Base-by-base conservation (phyloP, 1,140 invertebrate genomes). In the Holotrichia oblita region DNA sequence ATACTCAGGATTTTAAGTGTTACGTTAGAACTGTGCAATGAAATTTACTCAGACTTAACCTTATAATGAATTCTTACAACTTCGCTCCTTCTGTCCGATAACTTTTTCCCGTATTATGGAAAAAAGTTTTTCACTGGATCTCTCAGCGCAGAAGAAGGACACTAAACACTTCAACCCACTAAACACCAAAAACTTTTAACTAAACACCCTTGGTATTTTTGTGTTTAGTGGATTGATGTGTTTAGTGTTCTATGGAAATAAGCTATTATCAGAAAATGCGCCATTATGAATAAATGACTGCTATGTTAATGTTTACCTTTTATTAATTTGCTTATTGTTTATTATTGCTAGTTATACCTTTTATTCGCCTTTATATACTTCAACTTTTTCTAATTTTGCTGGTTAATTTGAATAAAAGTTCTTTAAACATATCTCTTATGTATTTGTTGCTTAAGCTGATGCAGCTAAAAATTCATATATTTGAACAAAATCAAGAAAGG, bases 261-360 rank as follows among this genome's bases (percentile, higher is more conserved):
- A 34, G 4, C 27, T 34, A 34, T 34, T 4, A 34, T 34, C 1
- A 34, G 27, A 34, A 34, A 34, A 34, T 34, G 27, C 27, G 1
- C 27, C 27, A 34, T 34, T 34, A 34, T 34, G 27, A 34, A 34
- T 34, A 4, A 34, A 34, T 34, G 27, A 34, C 27, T n/a, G n/a
- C n/a, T 69, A 69, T 24, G 9, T 64, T 24, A 20, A 14, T 34
- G 22, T 27, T 27, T 69, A 20, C 61, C 22, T 69, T 69, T 55
- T 14, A 17, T 17, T 55, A 55, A 17, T 55, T 10, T 69, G 61
- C 61, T 69, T 69, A 69, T 69, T 69, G 61, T 69, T 55, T 64
- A 64, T 64, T n/a, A 64, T 64, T 69, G 27, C 61, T 69, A 69
- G 61, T 69, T 69, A 69, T 69, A 34, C 27, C 3, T 69, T 69